Percentiles rank a stretch among this genome's conserved stretches.
phyloP scores from a whole-genome alignment of 2,888 invertebrate genomes.

The Megalurothrips usitatus region DNA sequence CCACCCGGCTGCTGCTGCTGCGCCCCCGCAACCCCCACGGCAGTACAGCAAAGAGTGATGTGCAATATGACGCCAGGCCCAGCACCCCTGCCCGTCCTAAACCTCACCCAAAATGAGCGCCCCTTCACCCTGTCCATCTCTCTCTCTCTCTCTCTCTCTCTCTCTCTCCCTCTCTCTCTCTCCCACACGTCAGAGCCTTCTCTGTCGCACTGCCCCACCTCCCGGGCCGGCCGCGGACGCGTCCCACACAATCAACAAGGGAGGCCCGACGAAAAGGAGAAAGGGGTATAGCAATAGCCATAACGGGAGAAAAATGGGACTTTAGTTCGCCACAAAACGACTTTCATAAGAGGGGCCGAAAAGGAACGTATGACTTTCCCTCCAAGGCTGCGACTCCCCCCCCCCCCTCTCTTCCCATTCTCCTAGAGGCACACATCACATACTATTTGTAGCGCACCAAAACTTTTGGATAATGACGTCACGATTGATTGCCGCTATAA shows the following conservation, averaged over 20 bases:
- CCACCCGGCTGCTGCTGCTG: background rate
- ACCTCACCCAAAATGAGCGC: conserved; percentile 11
- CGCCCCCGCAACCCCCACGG: background rate
- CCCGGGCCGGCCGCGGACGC: background rate
- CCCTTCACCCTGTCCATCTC: background rate
- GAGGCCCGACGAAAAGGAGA: background rate
- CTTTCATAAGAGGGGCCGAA: too few species aligned
- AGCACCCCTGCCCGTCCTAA: background rate
- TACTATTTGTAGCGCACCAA: too few species aligned
- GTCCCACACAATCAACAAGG: background rate
- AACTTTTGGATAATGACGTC: too few species aligned
- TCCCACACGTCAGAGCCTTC: background rate
- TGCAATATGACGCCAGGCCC: conserved; percentile 12
- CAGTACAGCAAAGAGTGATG: conserved; percentile 12
- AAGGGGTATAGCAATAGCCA: conserved; percentile 9
- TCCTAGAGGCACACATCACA: too few species aligned
- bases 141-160: background rate
- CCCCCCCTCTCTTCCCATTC: background rate
- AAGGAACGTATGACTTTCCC: too few species aligned
- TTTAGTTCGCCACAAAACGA: conserved; percentile 9
- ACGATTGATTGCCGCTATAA: too few species aligned
- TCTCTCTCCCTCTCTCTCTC: background rate
- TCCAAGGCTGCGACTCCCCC: background rate
- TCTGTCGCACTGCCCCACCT: too few species aligned
- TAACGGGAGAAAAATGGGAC: conserved; percentile 12